phyloP scores from a whole-genome alignment of 2,113 vertebrate genomes.

The Sinocyclocheilus maitianheensis region DNA sequence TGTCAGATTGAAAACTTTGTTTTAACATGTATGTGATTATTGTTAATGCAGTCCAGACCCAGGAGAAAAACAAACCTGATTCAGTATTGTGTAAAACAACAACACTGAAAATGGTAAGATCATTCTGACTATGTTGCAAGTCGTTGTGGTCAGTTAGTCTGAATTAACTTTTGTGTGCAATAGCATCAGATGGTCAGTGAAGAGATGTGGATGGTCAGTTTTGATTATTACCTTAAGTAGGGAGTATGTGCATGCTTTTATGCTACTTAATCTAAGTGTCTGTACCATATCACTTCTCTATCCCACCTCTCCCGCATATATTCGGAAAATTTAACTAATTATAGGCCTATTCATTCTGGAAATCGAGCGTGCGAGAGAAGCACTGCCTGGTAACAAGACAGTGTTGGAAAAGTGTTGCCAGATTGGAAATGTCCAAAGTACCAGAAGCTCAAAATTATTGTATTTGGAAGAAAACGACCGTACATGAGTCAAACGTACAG shows the following conservation, averaged over 20 bases:
- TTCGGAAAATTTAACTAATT: no score
- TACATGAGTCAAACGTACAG: no score
- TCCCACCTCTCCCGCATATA: no score
- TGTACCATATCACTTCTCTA: no score
- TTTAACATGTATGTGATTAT: not conserved
- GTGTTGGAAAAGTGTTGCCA: no score
- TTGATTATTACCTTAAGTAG: not conserved
- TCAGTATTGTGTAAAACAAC: not conserved
- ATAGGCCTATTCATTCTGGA: no score
- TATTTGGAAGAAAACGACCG: no score
- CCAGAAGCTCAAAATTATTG: no score
- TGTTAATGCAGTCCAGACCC: not conserved
- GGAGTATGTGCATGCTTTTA: not conserved
- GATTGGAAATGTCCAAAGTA: no score
- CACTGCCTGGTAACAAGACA: no score
- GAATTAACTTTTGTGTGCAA: not conserved
- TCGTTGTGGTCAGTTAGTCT: not conserved
- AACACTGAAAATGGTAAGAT: not conserved
- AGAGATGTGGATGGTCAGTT: not conserved
- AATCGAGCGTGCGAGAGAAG: no score
- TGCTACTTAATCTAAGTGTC: not conserved
- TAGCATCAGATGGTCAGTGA: not conserved
- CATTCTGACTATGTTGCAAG: not conserved
- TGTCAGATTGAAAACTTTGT: not conserved
- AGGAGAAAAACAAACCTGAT: not conserved